These are phyloP conservation scores for Porites divaricata DNA, from an alignment of 92 coral and sea anemone species.

Conservation along the genomic window DNA sequence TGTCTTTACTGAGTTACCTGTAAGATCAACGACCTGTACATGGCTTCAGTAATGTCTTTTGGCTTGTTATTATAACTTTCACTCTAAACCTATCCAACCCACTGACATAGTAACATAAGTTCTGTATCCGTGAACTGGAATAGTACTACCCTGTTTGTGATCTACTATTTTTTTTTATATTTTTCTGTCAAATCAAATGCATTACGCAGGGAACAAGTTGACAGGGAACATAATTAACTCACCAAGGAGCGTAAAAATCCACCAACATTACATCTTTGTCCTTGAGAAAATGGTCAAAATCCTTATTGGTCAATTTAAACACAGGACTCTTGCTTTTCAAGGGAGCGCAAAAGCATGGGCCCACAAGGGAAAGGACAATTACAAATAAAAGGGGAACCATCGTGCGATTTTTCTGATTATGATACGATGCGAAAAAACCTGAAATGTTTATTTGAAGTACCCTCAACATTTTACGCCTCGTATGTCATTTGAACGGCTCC, in stretches of 20 bases:
- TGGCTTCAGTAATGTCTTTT: neutral
- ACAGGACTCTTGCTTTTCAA: constrained; percentile 53
- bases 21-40: constrained; percentile 10
- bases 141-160: neutral
- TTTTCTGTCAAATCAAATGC: neutral
- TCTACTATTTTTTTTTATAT: neutral
- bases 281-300: constrained; percentile 73
- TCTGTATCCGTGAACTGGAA: neutral
- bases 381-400: constrained; percentile 30
- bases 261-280: constrained; percentile 87
- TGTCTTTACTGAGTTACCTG: neutral
- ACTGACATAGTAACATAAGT: neutral
- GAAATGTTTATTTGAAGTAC: constrained; percentile 19
- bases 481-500: constrained; percentile 27
- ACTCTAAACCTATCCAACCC: neutral
- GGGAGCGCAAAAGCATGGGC: constrained; percentile 51
- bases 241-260: constrained; percentile 96
- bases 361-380: constrained; percentile 43
- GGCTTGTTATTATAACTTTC: neutral
- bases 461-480: constrained; percentile 29
- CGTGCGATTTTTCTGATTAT: neutral
- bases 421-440: neutral
- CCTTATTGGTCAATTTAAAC: constrained; percentile 74
- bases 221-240: constrained; percentile 11
- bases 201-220: neutral